These are phyloP conservation scores for Bombus superbus DNA, from an alignment of 1,140 invertebrate genomes.

Conservation along the genomic window DNA sequence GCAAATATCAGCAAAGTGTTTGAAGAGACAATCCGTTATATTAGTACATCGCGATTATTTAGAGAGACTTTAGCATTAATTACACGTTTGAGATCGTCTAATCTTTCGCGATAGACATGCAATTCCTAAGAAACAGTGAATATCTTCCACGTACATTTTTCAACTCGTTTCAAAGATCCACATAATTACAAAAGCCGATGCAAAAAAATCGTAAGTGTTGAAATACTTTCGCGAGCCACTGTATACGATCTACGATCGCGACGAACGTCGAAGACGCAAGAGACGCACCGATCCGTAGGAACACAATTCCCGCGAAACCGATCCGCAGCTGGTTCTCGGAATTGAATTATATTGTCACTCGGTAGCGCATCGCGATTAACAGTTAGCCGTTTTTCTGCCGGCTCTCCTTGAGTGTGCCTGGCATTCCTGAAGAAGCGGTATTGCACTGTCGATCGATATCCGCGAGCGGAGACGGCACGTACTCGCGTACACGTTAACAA, in stretches of 20 bases:
- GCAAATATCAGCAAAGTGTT: no score
- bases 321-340: conserved; percentile 18
- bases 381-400: conserved; percentile 49
- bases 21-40: no score
- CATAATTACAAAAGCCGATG: no score
- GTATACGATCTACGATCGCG: neutral
- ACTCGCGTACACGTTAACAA: conserved; percentile 26
- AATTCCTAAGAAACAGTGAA: no score
- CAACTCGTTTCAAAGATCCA: no score
- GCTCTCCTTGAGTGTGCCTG: conserved; percentile 17
- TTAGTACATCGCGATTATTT: no score
- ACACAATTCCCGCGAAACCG: conserved; percentile 29
- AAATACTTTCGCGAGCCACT: no score
- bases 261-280: neutral
- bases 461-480: conserved; percentile 4
- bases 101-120: no score
- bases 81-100: no score
- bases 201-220: no score
- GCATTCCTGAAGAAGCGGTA: conserved; percentile 54
- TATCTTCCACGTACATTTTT: no score
- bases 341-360: conserved; percentile 55
- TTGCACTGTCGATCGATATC: conserved; percentile 55
- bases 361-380: conserved; percentile 52
- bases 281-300: neutral
- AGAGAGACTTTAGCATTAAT: no score